These are phyloP conservation scores for Acrocephalus scirpaceus DNA, from an alignment of 2,797 vertebrate species.

Conservation along the genomic window DNA sequence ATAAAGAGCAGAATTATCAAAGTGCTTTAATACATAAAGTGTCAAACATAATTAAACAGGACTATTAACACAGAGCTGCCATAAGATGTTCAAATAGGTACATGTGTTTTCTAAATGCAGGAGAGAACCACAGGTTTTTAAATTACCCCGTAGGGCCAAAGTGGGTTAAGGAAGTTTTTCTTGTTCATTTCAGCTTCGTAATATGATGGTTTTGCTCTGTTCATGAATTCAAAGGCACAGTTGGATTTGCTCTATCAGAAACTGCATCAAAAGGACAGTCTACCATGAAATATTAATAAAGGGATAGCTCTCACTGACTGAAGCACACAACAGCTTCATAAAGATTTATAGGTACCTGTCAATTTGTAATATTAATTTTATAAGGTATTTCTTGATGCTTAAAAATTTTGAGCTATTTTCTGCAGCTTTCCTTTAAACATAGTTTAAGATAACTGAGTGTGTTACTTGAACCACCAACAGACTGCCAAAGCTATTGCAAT, in stretches of 20 bases:
- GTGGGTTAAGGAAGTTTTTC: background rate
- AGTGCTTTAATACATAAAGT: constrained; percentile 65
- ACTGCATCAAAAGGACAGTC: background rate
- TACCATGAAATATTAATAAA: background rate
- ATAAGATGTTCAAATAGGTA: background rate
- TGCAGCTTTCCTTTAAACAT: background rate
- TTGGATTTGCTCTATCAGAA: background rate
- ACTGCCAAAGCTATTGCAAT: background rate
- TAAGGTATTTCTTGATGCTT: background rate
- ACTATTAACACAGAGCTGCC: constrained; percentile 34
- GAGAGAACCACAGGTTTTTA: background rate
- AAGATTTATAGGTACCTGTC: background rate
- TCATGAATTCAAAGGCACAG: background rate
- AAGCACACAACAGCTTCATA: background rate
- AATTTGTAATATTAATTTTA: background rate
- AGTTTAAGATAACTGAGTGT: background rate
- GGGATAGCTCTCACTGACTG: background rate
- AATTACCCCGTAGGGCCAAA: background rate
- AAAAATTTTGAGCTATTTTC: background rate
- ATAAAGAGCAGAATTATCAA: constrained; percentile 51
- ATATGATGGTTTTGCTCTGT: background rate
- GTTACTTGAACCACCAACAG: background rate
- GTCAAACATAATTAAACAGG: constrained; percentile 50
- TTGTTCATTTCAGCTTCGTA: constrained; percentile 6
- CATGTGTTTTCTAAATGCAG: background rate